Evolutionary conservation across 2,888 invertebrate species (phyloP).

Genomic region (Drosophila kambysellisi): DNA sequence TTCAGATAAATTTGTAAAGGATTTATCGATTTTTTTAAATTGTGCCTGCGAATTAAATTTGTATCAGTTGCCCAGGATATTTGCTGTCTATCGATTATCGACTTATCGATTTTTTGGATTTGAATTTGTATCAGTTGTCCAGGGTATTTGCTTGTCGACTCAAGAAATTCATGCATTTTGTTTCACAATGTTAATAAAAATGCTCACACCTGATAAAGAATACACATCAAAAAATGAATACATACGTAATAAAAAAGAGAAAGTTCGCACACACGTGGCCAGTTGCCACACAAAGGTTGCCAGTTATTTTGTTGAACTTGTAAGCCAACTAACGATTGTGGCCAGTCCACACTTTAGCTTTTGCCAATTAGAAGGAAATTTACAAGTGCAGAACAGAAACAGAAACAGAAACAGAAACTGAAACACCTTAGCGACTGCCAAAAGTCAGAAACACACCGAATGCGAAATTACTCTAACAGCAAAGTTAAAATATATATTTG

Average conservation of each 20-base stretch:
- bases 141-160: slow-evolving; percentile 14
- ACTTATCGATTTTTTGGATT: not conserved
- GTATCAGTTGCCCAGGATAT: not conserved
- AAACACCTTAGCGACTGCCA: slow-evolving; percentile 23
- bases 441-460: slow-evolving; percentile 11
- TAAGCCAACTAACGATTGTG: slow-evolving; percentile 44
- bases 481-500: not conserved
- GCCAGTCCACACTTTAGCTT: slow-evolving; percentile 44
- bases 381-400: slow-evolving; percentile 37
- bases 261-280: not conserved
- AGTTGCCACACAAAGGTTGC: slow-evolving; percentile 18
- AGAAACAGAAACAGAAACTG: slow-evolving; percentile 13
- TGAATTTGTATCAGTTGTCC: not conserved
- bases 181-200: slow-evolving; percentile 53
- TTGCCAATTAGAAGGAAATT: slow-evolving; percentile 74
- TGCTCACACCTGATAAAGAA: slow-evolving; percentile 53
- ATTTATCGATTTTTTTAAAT: not conserved
- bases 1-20: not conserved
- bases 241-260: not conserved
- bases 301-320: slow-evolving; percentile 47
- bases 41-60: not conserved
- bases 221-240: slow-evolving; percentile 35
- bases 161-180: slow-evolving; percentile 14
- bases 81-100: too few species aligned
- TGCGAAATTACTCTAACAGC: slow-evolving; percentile 6